Evolutionary conservation across 2,113 vertebrate species (phyloP).

Genomic region (Sturnus vulgaris): DNA sequence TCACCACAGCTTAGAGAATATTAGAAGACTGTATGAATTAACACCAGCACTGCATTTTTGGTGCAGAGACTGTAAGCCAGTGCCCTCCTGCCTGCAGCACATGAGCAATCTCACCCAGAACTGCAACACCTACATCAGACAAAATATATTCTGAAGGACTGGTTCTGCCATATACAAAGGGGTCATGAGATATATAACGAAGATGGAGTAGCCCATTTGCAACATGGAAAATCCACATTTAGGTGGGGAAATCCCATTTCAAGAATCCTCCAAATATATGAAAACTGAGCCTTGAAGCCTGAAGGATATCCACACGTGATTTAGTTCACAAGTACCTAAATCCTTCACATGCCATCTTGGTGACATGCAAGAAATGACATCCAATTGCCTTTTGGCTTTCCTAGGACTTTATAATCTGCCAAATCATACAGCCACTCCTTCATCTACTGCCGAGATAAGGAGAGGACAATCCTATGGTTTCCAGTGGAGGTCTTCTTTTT

Average conservation of each 20-base stretch:
- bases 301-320: neutral
- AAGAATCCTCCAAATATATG: neutral
- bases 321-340: neutral
- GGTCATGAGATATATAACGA: rapidly evolving
- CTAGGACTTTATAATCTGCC: neutral
- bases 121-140: neutral
- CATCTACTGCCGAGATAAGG: neutral
- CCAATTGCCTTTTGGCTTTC: neutral
- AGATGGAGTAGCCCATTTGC: neutral
- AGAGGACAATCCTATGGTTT: neutral
- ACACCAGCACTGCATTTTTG: neutral
- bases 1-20: neutral
- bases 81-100: neutral
- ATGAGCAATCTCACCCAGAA: neutral
- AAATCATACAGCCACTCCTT: neutral
- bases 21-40: neutral
- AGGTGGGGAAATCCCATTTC: neutral
- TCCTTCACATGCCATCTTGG: neutral
- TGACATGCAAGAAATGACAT: neutral
- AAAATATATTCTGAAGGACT: neutral
- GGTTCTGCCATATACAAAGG: neutral
- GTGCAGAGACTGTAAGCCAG: neutral
- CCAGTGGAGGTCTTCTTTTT: neutral
- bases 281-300: neutral
- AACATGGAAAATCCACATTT: neutral